These are phyloP conservation scores for Semnornis frantzii DNA, from an alignment of 2,113 vertebrate genomes.

Conservation along the genomic window DNA sequence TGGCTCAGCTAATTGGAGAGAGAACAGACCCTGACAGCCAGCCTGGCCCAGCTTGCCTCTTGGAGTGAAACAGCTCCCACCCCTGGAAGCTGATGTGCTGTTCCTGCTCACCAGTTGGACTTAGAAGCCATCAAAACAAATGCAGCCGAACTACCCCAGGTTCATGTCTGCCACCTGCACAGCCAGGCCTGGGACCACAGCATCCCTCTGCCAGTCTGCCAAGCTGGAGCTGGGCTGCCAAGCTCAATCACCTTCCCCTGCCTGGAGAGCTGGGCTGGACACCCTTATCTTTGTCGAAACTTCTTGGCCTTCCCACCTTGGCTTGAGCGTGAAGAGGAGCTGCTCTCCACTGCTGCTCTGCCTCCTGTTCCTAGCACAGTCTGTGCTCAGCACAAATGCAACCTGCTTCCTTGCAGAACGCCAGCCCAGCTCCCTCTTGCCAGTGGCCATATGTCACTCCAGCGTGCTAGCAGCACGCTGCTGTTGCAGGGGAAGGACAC, in stretches of 20 bases:
- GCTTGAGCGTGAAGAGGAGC: background rate
- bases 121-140: background rate
- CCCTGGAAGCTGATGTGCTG: background rate
- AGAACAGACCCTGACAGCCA: background rate
- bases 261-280: rapidly evolving
- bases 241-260: background rate
- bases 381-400: background rate
- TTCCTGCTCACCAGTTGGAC: background rate
- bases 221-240: background rate
- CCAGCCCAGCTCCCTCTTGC: background rate
- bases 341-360: background rate
- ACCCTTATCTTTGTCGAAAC: background rate
- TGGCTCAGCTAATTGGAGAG: background rate
- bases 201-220: background rate
- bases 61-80: background rate
- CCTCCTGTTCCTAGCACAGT: background rate
- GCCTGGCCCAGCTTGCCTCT: background rate
- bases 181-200: background rate
- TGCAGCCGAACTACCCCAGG: background rate
- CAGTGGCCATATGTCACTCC: slow-evolving; percentile 30
- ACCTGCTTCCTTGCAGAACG: background rate
- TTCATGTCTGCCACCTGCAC: background rate
- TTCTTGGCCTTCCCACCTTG: background rate
- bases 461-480: background rate
- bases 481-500: slow-evolving; percentile 11